Percentiles rank a stretch among this genome's conserved stretches.
Conservation (phyloP, 2,113 vertebrate genomes). For the Petrocephalus microphthalmus region DNA sequence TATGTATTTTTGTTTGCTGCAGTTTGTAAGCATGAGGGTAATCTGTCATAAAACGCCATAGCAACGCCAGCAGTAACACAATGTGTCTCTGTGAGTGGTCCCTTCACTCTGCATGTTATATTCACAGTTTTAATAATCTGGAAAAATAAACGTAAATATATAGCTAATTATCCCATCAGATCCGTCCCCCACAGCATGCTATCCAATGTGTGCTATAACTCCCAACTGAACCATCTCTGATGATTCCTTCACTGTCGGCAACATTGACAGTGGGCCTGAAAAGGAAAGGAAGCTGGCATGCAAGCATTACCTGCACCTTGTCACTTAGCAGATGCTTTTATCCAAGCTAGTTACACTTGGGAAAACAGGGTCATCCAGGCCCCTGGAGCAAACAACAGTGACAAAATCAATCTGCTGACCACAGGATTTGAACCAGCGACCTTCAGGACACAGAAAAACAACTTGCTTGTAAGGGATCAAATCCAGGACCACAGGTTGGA, state of each 20-base stretch:
- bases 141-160: neutral
- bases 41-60: neutral
- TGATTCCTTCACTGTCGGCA: neutral
- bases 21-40: neutral
- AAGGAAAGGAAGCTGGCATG: neutral
- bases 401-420: neutral
- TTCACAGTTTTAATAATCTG: neutral
- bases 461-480: neutral
- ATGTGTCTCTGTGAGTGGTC: neutral
- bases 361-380: neutral
- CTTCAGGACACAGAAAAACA: neutral
- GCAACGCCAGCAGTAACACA: neutral
- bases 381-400: neutral
- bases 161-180: neutral
- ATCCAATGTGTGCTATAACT: neutral
- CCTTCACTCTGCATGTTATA: neutral
- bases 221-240: neutral
- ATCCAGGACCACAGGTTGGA: neutral
- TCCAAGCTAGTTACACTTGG: neutral
- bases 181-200: neutral
- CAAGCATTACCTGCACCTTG: neutral
- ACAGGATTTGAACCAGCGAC: neutral
- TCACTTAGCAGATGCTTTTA: neutral
- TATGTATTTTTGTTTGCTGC: neutral
- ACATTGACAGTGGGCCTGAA: neutral